Conservation (phyloP, 2,797 vertebrate species). For the Chelon labrosus region DNA sequence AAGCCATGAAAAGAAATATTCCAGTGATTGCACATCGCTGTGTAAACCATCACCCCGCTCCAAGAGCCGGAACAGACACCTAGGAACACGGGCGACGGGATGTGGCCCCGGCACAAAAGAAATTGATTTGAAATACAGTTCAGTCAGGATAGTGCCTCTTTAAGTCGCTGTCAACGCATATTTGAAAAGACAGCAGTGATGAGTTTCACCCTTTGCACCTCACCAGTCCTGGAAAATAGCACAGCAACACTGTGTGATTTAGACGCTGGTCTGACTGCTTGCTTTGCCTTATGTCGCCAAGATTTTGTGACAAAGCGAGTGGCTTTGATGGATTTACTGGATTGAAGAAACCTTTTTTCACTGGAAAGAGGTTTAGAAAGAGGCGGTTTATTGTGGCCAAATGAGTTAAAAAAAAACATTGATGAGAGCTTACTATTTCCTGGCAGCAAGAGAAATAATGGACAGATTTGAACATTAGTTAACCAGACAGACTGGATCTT, state of each 20-base stretch:
- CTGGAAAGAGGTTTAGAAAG: not conserved
- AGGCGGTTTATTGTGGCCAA: not conserved
- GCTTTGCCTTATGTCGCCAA: conserved; percentile 7
- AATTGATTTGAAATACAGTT: conserved; percentile 77
- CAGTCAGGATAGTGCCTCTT: conserved; percentile 70
- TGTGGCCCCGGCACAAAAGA: conserved; percentile 53
- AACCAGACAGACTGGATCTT: conserved; percentile 4
- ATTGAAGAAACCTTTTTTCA: conserved; percentile 9
- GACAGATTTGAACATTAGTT: conserved; percentile 17
- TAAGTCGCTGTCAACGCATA: conserved; percentile 76
- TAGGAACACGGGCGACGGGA: conserved; percentile 58
- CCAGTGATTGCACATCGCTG: conserved; percentile 81
- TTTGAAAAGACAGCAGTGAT: conserved; percentile 75
- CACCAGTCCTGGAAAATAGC: conserved; percentile 20
- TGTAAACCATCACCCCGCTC: conserved; percentile 80
- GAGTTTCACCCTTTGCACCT: conserved; percentile 70
- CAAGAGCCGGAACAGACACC: conserved; percentile 73
- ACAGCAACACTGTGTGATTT: conserved; percentile 9
- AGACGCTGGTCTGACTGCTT: conserved; percentile 16
- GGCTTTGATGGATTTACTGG: conserved; percentile 29
- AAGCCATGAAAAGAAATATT: conserved; percentile 82
- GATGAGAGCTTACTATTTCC: conserved; percentile 32
- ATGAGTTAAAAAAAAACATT: not conserved
- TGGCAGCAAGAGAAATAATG: not conserved
- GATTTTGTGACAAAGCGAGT: conserved; percentile 36